Conservation (phyloP, 2,797 vertebrate species). For the Pseudotriccus pelzelni region DNA sequence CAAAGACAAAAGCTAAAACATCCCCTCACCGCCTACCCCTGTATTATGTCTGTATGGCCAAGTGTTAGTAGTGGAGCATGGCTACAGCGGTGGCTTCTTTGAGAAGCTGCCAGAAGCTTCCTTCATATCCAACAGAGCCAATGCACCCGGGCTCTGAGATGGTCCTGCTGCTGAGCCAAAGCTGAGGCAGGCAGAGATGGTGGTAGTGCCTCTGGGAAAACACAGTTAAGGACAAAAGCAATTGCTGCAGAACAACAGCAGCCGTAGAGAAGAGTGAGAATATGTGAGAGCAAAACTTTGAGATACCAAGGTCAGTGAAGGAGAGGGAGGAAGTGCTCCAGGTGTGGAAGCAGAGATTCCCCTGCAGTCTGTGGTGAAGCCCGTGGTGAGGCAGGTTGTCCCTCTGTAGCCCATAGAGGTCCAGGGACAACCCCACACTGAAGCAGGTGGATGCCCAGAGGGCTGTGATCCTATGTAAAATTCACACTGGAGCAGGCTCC, state of each 20-base stretch:
- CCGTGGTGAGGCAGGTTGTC: background rate
- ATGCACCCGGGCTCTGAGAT: background rate
- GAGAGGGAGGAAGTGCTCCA: background rate
- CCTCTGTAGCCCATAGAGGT: background rate
- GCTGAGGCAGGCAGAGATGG: background rate
- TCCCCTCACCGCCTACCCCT: fast-evolving
- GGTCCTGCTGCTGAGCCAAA: background rate
- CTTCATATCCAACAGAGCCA: background rate
- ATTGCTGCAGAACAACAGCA: background rate
- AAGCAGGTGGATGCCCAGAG: background rate
- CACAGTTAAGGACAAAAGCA: background rate
- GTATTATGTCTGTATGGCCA: background rate
- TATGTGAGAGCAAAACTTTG: background rate
- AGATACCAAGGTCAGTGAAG: background rate
- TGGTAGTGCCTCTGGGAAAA: background rate
- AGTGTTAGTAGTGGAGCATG: too few species aligned
- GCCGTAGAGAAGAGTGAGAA: background rate
- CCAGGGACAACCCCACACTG: background rate
- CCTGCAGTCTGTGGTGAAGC: fast-evolving
- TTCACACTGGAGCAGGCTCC: fast-evolving
- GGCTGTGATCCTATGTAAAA: background rate
- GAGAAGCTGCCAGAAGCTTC: background rate
- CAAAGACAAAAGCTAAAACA: background rate
- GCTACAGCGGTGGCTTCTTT: background rate
- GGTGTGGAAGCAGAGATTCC: background rate